Conservation (phyloP, 2,888 invertebrate species). For the Polyommatus icarus region DNA sequence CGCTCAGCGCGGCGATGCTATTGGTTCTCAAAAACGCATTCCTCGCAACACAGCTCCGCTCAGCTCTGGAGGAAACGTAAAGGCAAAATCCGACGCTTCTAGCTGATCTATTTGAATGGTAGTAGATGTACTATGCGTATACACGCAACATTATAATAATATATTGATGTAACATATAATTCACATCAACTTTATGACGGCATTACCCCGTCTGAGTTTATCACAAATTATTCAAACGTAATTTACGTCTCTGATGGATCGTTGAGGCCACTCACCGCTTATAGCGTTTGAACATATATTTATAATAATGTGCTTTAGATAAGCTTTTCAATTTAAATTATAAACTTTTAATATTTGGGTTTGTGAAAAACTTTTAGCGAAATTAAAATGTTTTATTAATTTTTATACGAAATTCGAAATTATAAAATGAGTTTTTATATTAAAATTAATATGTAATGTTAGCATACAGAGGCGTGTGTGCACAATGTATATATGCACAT, state of each 20-base stretch:
- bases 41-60: no score
- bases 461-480: neutral
- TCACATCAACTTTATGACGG: neutral
- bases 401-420: neutral
- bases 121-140: no score
- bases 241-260: conserved; percentile 19
- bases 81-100: neutral
- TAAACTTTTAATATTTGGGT: neutral
- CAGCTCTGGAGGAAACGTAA: neutral
- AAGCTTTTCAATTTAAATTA: neutral
- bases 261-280: conserved; percentile 10
- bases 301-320: neutral
- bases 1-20: no score
- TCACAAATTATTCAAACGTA: conserved; percentile 25
- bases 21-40: no score
- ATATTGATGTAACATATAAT: neutral
- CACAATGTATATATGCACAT: no score
- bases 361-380: neutral
- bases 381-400: neutral
- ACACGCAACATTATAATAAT: no score
- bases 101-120: neutral
- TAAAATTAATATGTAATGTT: neutral
- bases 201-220: conserved; percentile 14
- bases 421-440: no score
- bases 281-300: neutral